Base-by-base conservation (phyloP, 2,888 invertebrate genomes). In the Nephrocerus scutellatus region DNA sequence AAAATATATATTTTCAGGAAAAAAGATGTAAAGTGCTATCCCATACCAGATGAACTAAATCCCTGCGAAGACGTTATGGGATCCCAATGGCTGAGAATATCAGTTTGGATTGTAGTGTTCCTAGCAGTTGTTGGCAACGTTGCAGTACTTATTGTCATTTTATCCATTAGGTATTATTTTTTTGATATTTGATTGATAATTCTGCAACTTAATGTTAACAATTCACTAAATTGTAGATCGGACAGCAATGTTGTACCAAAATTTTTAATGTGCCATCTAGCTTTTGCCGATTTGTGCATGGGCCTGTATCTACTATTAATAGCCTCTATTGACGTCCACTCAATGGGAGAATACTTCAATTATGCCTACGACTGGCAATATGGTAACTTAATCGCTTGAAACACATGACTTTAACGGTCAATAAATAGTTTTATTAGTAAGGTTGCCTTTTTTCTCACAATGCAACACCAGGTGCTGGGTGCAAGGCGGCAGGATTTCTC, bases 21-120 rank as follows among this genome's bases (percentile, higher is more conserved):
- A 45, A 67, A 64, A n/a, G 57, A 71, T 48, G 72, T 82, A 5
- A 72, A 74, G 54, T 88, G 87, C 60, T 74, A 72, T 24, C 89
- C 89, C 0, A 72, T 74, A 44, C 83, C 88, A 0, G 81, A 90
- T 63, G 85, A 84, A 0, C 70, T 89, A 34, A 90, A 88, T 66
- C 89, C 89, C 1, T 90, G 90, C 64, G 89, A 89, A 60, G 89
- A 90, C 62, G 86, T 90, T 41, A 87, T 90, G 83, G 88, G 88
- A 16, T 81, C 80, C 63, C 68, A 76, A 29, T 84, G 82, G 79
- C 71, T 87, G 3, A 75, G 87, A 38, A 75, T 80, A 49, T 80
- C 85, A 35, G 88, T 91, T 3, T 93, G 92, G 91, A 73, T 88
- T 51, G 90, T 91, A 19, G 80, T 89, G 41, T 69, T 82, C 1